Evolutionary conservation across 2,113 vertebrate species (phyloP).

Genomic region (Cinclus mexicanus): DNA sequence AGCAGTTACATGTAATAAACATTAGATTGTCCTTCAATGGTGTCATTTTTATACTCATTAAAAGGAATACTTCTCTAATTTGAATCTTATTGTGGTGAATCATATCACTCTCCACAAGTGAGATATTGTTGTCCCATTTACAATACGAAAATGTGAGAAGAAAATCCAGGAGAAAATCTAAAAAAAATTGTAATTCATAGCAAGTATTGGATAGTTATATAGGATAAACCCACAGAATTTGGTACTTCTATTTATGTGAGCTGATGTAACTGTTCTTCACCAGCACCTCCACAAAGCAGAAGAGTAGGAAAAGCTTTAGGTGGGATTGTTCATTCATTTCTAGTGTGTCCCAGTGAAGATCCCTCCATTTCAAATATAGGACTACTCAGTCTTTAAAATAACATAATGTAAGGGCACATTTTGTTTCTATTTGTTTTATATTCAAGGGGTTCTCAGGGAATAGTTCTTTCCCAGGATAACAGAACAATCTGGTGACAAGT

Average conservation of each 20-base stretch:
- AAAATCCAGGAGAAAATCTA: neutral
- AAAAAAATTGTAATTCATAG: neutral
- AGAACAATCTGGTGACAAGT: neutral
- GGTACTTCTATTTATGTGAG: neutral
- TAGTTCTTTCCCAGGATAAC: neutral
- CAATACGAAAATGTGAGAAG: neutral
- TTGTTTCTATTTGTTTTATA: neutral
- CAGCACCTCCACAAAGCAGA: neutral
- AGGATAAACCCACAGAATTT: neutral
- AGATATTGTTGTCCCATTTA: neutral
- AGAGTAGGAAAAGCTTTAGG: neutral
- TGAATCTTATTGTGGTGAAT: neutral
- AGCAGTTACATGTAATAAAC: neutral
- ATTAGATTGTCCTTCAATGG: neutral
- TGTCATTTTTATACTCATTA: neutral
- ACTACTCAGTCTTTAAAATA: neutral
- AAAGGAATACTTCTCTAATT: neutral
- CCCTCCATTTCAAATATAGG: neutral
- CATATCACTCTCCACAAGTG: neutral
- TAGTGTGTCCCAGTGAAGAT: neutral
- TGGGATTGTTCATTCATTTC: neutral
- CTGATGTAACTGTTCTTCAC: neutral
- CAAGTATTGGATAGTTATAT: neutral
- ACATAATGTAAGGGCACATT: neutral
- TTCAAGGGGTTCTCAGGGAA: neutral